Conservation (phyloP, 2,888 invertebrate species). For the Cephus runcator region DNA sequence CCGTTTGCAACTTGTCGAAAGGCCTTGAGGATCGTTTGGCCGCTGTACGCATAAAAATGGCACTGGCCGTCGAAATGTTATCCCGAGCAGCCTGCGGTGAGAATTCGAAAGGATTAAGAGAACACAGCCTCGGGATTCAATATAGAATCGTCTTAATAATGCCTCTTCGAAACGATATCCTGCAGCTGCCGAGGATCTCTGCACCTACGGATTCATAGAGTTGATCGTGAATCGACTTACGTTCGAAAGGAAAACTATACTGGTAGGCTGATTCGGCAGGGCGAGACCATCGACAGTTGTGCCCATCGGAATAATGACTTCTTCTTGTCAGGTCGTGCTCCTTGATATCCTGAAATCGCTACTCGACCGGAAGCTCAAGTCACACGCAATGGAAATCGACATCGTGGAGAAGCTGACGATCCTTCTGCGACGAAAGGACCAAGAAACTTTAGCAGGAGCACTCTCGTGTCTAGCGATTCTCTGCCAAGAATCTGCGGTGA, state of each 20-base stretch:
- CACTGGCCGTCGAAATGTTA: constrained; percentile 59
- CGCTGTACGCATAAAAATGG: constrained; percentile 61
- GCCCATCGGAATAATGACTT: neutral
- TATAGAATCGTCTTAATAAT: neutral
- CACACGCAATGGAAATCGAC: constrained; percentile 57
- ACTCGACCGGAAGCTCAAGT: constrained; percentile 59
- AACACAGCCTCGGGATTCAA: neutral
- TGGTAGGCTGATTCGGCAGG: constrained; percentile 28
- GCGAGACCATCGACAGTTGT: neutral
- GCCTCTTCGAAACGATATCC: neutral
- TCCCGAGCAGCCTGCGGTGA: constrained; percentile 45
- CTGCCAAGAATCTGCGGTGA: constrained; percentile 55
- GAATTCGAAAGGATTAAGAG: no score
- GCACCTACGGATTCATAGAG: constrained; percentile 57
- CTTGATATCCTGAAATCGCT: constrained; percentile 59
- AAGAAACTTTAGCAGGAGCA: constrained; percentile 45
- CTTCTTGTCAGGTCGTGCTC: constrained; percentile 41
- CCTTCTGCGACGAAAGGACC: constrained; percentile 48
- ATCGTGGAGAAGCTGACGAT: constrained; percentile 55
- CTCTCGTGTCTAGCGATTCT: constrained; percentile 56
- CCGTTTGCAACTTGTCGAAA: constrained; percentile 54
- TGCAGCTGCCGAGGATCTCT: constrained; percentile 62
- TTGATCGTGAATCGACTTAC: constrained; percentile 50
- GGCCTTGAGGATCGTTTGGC: constrained; percentile 55
- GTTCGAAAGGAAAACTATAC: constrained; percentile 52